A percentile compares a stretch with the other conserved stretches of the same genome.
Conservation (phyloP, 2,797 vertebrate species). For the Peromyscus melanophrys region DNA sequence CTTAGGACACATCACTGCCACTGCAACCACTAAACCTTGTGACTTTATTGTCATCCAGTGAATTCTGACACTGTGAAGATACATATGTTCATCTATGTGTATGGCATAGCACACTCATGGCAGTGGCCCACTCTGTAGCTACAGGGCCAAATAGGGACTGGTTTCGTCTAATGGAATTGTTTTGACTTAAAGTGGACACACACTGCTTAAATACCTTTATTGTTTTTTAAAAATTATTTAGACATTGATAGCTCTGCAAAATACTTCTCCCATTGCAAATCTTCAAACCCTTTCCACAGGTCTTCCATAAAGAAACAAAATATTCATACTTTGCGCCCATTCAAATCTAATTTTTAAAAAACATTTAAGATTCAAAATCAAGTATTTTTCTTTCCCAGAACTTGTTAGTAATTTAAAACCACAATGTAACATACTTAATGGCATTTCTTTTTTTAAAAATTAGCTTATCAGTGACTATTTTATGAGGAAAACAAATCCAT, state of each 20-base stretch:
- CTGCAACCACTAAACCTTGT: background rate
- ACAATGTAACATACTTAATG: constrained; percentile 76
- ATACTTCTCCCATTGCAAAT: constrained; percentile 79
- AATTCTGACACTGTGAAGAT: background rate
- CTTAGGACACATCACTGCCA: background rate
- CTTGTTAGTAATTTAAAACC: constrained; percentile 76
- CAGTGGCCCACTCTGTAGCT: background rate
- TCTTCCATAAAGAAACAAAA: constrained; percentile 84
- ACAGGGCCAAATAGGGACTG: background rate
- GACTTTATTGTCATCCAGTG: background rate
- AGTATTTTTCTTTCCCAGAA: constrained; percentile 77
- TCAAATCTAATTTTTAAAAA: constrained; percentile 82
- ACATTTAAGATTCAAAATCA: constrained; percentile 82
- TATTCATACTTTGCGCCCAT: constrained; percentile 78
- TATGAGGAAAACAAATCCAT: constrained; percentile 81
- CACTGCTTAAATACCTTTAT: constrained; percentile 87
- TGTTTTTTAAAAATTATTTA: constrained; percentile 88
- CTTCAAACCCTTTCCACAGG: constrained; percentile 73
- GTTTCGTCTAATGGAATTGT: fast-evolving
- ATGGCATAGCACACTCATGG: background rate
- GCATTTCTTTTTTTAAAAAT: constrained; percentile 83
- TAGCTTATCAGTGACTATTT: constrained; percentile 80
- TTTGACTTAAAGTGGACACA: constrained; percentile 76
- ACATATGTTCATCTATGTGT: background rate
- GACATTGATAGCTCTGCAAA: constrained; percentile 87